Evolutionary conservation across 2,797 vertebrate species (phyloP), one percentile per base, ranked within the genome.

Genomic region (Labroides dimidiatus): DNA sequence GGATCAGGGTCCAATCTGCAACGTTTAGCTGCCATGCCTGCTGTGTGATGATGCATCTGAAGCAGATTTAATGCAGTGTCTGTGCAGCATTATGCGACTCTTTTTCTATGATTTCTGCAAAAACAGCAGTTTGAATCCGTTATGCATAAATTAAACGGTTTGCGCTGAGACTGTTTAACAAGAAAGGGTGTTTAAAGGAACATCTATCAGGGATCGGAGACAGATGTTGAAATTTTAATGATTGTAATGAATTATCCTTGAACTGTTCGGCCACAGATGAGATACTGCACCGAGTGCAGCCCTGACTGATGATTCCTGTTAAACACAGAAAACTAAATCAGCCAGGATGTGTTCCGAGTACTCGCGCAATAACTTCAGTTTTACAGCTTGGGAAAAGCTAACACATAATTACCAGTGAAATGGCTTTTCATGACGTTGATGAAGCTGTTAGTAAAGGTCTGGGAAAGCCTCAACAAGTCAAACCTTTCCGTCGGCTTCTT

Each of bases 371-470:
- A 80, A 80, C 64, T 79, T 88, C 76, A 69, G 61, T 80, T 81
- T 82, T 64, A 77, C 55, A 52, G 50, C 63, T 69, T 37, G 47
- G 27, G 27, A 80, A n/a, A 78, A 67, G 48, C 59, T 84, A 77
- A 88, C 77, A 86, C 63, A 77, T 76, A 89, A 89, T 84, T 85
- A 78, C 75, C 69, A 68, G 69, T 71, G 48, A 47, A 27, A 66
- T 68, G 53, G 65, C 49, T 72, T 78, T 78, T 58, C 19, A 37
- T 86, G 84, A 82, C 81, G 80, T 56, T 88, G 77, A 86, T 70
- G 20, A 84, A 88, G 68, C 69, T 80, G 58, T 74, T 78, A 43
- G 69, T n/a, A 54, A 67, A 69, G 33, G 39, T 43, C 49, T 63
- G 47, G 20, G 80, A 81, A 84, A 75, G 70, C 75, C 66, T 57